Evolutionary conservation across 2,113 vertebrate genomes (phyloP).

Genomic region (Sitta europaea): DNA sequence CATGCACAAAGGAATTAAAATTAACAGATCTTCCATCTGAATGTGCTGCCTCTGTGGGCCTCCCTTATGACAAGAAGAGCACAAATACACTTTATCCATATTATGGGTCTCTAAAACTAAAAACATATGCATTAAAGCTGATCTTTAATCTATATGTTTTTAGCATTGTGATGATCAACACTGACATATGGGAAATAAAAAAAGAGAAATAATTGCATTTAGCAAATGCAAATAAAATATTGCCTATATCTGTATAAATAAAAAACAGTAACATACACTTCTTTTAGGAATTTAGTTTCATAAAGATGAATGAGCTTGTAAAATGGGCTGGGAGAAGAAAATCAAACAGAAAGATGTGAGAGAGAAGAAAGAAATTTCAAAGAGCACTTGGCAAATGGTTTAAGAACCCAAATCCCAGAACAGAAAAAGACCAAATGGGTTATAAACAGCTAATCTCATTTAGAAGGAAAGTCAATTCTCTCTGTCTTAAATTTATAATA

Average conservation of each 20-base stretch:
- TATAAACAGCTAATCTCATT: background rate
- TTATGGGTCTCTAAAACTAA: background rate
- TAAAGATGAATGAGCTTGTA: background rate
- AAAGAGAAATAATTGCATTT: background rate
- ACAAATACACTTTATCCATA: background rate
- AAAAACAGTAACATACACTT: background rate
- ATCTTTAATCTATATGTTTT: background rate
- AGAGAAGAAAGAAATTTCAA: background rate
- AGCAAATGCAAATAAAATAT: background rate
- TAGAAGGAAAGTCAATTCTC: background rate
- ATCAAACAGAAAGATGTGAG: background rate
- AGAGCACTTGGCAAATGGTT: background rate
- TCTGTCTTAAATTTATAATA: slow-evolving; percentile 5
- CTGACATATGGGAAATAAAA: background rate
- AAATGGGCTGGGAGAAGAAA: background rate
- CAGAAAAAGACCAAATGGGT: background rate
- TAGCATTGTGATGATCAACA: background rate
- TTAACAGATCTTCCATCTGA: background rate
- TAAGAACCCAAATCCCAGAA: background rate
- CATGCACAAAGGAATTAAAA: background rate
- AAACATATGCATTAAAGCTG: background rate
- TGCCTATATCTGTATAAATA: background rate
- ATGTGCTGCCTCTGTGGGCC: background rate
- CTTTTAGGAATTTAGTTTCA: background rate
- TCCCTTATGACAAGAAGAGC: background rate